A percentile compares a stretch with the other conserved stretches of the same genome.
These are phyloP conservation scores for Varecia variegata DNA, from an alignment of 2,797 vertebrate genomes.

Conservation along the genomic window DNA sequence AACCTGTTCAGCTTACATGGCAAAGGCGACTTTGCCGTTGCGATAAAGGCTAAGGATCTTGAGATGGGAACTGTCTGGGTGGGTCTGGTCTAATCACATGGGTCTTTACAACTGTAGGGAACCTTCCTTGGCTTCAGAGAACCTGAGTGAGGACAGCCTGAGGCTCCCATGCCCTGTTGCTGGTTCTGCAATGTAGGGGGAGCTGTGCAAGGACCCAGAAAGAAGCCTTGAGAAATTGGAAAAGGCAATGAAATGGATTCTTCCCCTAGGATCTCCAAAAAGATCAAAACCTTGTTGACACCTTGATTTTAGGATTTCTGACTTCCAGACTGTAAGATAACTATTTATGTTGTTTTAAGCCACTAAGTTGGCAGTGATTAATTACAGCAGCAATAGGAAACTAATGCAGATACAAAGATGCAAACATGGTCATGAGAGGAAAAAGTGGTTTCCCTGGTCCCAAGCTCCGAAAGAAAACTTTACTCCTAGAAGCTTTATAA, in stretches of 20 bases:
- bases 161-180: accelerated
- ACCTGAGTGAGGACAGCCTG: not conserved
- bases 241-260: not conserved
- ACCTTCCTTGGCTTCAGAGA: not conserved
- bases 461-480: not conserved
- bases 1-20: too few species aligned
- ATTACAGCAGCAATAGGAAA: not conserved
- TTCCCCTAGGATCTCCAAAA: not conserved
- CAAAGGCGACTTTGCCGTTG: not conserved
- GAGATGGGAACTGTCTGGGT: not conserved
- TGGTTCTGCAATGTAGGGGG: too few species aligned
- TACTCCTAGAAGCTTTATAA: not conserved
- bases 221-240: not conserved
- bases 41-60: not conserved
- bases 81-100: not conserved
- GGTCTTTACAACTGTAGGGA: not conserved
- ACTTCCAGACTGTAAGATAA: not conserved
- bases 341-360: not conserved
- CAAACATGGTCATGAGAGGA: not conserved
- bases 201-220: not conserved
- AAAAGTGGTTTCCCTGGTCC: not conserved
- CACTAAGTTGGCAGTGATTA: not conserved
- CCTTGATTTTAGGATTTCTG: not conserved
- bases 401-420: not conserved
- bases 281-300: not conserved